A percentile compares a stretch with the other conserved stretches of the same genome.
Conservation (phyloP, 2,113 vertebrate genomes). For the Catharus minimus region DNA sequence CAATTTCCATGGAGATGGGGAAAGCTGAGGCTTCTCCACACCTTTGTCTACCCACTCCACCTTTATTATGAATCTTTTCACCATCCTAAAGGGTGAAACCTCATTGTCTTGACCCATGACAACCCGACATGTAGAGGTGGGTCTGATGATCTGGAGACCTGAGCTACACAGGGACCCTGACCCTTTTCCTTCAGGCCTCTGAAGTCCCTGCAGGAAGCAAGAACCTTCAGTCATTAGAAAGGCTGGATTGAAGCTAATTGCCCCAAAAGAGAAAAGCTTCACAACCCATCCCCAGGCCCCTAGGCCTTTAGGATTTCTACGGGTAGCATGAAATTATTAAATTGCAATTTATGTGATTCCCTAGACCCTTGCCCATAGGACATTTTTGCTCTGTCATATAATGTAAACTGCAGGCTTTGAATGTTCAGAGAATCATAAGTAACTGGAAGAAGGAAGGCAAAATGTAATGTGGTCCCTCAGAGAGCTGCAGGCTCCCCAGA, state of each 20-base stretch:
- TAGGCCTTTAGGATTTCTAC: neutral
- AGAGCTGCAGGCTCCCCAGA: neutral
- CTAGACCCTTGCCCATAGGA: constrained; percentile 38
- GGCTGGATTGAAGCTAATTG: neutral
- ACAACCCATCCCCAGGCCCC: neutral
- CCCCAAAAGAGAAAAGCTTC: neutral
- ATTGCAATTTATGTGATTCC: constrained; percentile 43
- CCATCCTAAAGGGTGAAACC: neutral
- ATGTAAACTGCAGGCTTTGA: constrained; percentile 22
- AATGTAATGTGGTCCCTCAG: neutral
- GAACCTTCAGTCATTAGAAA: neutral
- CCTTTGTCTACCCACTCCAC: neutral
- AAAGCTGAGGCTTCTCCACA: neutral
- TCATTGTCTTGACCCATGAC: neutral
- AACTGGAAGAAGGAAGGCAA: neutral
- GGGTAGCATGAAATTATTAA: constrained; percentile 15
- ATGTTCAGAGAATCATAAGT: neutral
- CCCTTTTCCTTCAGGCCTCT: neutral
- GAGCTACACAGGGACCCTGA: neutral
- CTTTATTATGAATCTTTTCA: neutral
- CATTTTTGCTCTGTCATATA: constrained; percentile 8
- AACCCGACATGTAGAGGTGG: neutral
- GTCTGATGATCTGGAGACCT: neutral
- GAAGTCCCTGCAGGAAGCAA: neutral
- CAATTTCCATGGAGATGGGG: neutral